A percentile compares a stretch with the other conserved stretches of the same genome.
Conservation (phyloP, 2,113 vertebrate species). For the Ptilonorhynchus violaceus region DNA sequence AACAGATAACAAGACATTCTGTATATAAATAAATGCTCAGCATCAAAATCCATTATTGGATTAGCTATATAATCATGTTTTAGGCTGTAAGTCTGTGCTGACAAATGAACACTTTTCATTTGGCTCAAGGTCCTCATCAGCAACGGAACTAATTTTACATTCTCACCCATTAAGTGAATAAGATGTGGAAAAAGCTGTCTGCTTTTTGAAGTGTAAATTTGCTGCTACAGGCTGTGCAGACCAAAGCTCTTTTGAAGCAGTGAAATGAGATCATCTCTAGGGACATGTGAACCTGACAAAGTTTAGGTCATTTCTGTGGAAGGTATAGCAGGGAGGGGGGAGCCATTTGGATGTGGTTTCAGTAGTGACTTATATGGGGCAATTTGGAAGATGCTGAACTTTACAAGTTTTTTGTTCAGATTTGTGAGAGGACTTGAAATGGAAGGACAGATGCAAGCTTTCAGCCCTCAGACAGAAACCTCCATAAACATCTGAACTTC, state of each 20-base stretch:
- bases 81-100: conserved; percentile 83
- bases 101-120: conserved; percentile 89
- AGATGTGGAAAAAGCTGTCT: conserved; percentile 85
- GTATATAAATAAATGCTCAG: conserved; percentile 84
- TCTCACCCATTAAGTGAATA: conserved; percentile 87
- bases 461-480: conserved; percentile 20
- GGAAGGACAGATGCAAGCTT: conserved; percentile 21
- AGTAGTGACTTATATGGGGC: conserved; percentile 39
- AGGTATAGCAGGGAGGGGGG: conserved; percentile 26
- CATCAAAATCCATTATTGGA: conserved; percentile 85
- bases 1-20: conserved; percentile 83
- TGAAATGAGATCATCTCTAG: conserved; percentile 84
- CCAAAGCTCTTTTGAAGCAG: conserved; percentile 86
- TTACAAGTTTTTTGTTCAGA: conserved; percentile 23
- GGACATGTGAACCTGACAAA: conserved; percentile 81
- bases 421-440: conserved; percentile 1
- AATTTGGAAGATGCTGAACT: conserved; percentile 49
- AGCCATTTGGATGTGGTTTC: conserved; percentile 24
- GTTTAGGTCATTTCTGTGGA: conserved; percentile 79
- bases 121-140: conserved; percentile 87
- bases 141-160: conserved; percentile 88
- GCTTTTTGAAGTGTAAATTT: conserved; percentile 88
- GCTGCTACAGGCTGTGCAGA: conserved; percentile 85
- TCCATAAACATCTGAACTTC: background rate
- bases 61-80: conserved; percentile 87